A percentile compares a stretch with the other conserved stretches of the same genome.
Evolutionary conservation across 2,113 vertebrate species (phyloP).

Genomic region (Halcyon senegalensis): DNA sequence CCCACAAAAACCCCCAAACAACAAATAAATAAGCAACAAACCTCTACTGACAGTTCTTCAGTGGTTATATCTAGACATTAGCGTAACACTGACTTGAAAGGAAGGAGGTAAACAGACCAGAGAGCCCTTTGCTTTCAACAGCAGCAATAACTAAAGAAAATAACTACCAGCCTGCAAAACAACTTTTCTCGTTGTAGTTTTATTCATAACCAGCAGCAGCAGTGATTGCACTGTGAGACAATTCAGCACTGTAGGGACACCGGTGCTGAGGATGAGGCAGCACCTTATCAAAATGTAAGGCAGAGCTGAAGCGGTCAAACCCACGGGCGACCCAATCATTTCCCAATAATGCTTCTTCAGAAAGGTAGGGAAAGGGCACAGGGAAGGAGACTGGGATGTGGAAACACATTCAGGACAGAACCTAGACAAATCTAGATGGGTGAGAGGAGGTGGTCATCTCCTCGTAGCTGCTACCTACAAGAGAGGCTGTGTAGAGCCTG

Average conservation of each 20-base stretch:
- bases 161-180: background rate
- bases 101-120: background rate
- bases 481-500: background rate
- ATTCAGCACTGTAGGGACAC: accelerated
- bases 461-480: background rate
- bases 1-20: no score
- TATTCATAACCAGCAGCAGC: background rate
- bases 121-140: background rate
- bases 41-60: background rate
- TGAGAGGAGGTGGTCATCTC: background rate
- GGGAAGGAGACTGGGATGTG: background rate
- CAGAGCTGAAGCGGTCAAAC: background rate
- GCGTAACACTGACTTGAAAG: background rate
- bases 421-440: accelerated
- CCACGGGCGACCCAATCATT: background rate
- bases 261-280: background rate
- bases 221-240: background rate
- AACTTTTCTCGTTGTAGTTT: background rate
- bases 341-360: background rate
- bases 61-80: background rate
- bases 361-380: background rate
- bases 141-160: background rate
- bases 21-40: background rate
- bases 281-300: background rate
- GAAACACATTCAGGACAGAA: background rate